Base-by-base conservation (phyloP, 2,113 vertebrate genomes). In the Lepisosteus osseus region DNA sequence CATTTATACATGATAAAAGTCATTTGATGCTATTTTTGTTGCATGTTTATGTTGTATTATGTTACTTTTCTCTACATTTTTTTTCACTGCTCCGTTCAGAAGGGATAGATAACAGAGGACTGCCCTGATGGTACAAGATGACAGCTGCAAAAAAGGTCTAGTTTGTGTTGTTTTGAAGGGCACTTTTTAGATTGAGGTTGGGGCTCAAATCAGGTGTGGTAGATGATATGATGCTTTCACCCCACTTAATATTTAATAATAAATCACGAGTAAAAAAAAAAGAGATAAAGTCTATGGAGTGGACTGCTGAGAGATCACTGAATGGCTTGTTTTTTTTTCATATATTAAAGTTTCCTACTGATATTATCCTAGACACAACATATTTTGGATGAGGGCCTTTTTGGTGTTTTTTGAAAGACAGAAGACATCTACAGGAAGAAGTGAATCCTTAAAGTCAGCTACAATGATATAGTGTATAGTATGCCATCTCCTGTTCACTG, bases 31-130 rank as follows among this genome's bases (percentile, higher is more conserved):
- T 69, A 44, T 40, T 57, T 4, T n/a, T 69, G 45, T 51, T 15
- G 11, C 51, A 45, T 67, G 15, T 17, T 54, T 15, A 40, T 68
- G 51, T 45, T 7, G 64, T 15, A 44, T 4, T 14, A 45, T 66
- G 44, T 2, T 42, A 14, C n/a, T 54, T 7, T 2, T 15, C 47
- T 68, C 14, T 51, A 40, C 17, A 42, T 55, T 14, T 54, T 61
- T 1, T 51, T 51, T 61, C 55, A 43, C 17, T 61, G 56, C 70
- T 8, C 54, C 59, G 55, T 61, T 74, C 70, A 74, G 65, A 78
- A 72, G 65, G 69, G 76, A 57, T 77, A 74, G 70, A 68, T 72
- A 61, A 59, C 63, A 17, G 74, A 71, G 12, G 44, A 44, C 65
- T 73, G 57, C 61, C 63, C 61, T 54, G 9, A 17, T 64, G 67